phyloP scores from a whole-genome alignment of 1,140 invertebrate genomes.

The Prorops nasuta region DNA sequence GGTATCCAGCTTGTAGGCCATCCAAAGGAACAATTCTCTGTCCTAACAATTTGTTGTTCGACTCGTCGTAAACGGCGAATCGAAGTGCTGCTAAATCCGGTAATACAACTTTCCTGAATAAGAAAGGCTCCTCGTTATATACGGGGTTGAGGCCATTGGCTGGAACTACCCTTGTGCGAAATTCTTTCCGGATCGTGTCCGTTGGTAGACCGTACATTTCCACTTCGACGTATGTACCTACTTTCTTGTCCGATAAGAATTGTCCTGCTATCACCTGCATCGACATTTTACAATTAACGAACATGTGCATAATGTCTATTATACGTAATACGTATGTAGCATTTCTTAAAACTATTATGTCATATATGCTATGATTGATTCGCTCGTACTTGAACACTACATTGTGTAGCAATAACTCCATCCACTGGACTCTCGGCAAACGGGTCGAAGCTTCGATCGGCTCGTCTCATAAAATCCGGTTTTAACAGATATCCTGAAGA shows the following conservation, averaged over 20 bases:
- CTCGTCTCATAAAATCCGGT: slow-evolving; percentile 97
- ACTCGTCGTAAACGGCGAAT: slow-evolving; percentile 98
- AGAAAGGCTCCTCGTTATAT: slow-evolving; percentile 97
- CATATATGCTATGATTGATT: too few relatives aligned
- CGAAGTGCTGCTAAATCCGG: slow-evolving; percentile 96
- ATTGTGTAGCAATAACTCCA: slow-evolving; percentile 98
- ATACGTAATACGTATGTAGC: too few relatives aligned
- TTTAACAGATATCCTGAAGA: slow-evolving; percentile 96
- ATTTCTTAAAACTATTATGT: too few relatives aligned
- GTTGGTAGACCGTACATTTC: slow-evolving; percentile 99
- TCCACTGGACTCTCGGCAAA: slow-evolving; percentile 99
- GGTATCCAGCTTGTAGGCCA: slow-evolving; percentile 94
- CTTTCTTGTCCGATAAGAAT: slow-evolving; percentile 98
- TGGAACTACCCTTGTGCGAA: slow-evolving; percentile 92
- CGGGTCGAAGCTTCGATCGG: slow-evolving; percentile 96
- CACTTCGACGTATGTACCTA: slow-evolving; percentile 98
- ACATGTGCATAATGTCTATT: too few relatives aligned
- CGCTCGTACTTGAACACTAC: slow-evolving; percentile 83
- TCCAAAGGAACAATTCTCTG: slow-evolving; percentile 97
- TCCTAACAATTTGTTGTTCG: slow-evolving; percentile 90
- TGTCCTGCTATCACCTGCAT: slow-evolving; percentile 95
- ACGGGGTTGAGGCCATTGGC: slow-evolving; percentile 96
- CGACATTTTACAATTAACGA: too few relatives aligned
- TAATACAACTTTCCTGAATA: slow-evolving; percentile 96
- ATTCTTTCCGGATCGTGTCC: slow-evolving; percentile 98